Evolutionary conservation across 2,113 vertebrate species (phyloP), one percentile per base, ranked within the genome.

Genomic region (Romanogobio albipinnatus): DNA sequence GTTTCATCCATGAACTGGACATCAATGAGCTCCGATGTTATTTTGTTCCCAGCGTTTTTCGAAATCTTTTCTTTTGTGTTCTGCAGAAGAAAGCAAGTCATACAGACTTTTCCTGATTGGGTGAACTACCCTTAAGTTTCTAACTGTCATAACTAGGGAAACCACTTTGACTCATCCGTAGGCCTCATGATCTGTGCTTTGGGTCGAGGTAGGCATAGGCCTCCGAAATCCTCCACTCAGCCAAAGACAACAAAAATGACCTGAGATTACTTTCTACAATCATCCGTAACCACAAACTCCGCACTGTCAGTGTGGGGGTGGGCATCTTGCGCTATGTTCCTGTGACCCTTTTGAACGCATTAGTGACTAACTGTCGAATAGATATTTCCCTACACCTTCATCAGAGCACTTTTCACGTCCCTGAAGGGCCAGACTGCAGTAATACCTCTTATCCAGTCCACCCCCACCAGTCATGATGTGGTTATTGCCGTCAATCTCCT

Each of bases 401-500:
- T 39, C 10, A 15, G 47, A 49, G 51, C 43, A 76, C 87, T 85
- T 84, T 81, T 49, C 51, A 85, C 76, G 87, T 84, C 70, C 24
- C 45, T 17, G 49, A 62, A 89, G 58, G 83, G 19, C 87, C 86
- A 59, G 26, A 68, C 45, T 81, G 24, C 71, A 49, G 36, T 64
- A 11, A 36, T 77, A 66, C 71, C 43, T 79, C n/a, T 61, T 62
- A 15, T 4, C 26, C 17, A 53, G 47, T 71, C 88, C 85, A 79
- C 80, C 86, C 86, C 81, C 86, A 56, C 56, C 62, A 14, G 75
- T 75, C 87, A 59, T 56, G 58, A 86, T 89, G 90, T 90, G 90
- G 81, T 91, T 81, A 91, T 88, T 81, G 87, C 84, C 22, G 59
- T 81, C 90, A 92, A 91, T 93, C 88, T 75, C 80, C 90, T 93